Percentiles rank a stretch among this genome's conserved stretches.
These are phyloP conservation scores for Rhysida immarginata DNA, from an alignment of 1,140 invertebrate genomes.

Conservation along the genomic window DNA sequence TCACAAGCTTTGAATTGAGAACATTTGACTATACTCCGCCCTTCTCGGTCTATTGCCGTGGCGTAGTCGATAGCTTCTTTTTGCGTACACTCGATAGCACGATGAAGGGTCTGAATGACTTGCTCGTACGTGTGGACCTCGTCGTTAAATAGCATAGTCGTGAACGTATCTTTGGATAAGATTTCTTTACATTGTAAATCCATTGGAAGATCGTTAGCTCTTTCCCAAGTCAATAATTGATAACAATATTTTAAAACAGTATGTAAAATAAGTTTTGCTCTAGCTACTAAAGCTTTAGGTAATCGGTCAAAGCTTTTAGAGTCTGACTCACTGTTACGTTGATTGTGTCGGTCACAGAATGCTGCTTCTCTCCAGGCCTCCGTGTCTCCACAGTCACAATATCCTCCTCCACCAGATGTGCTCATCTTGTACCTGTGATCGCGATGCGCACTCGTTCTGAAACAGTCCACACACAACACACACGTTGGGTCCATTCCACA, in stretches of 20 bases:
- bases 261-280: conserved; percentile 38
- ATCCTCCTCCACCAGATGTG: conserved; percentile 79
- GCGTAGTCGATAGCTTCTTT: conserved; percentile 83
- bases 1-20: conserved; percentile 24
- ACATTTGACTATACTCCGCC: conserved; percentile 71
- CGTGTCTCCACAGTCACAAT: conserved; percentile 88
- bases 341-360: conserved; percentile 48
- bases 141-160: conserved; percentile 91
- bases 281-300: conserved; percentile 20
- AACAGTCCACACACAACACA: conserved; percentile 94
- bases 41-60: conserved; percentile 85
- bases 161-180: conserved; percentile 42
- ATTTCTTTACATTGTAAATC: conserved; percentile 47
- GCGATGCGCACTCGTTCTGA: conserved; percentile 77
- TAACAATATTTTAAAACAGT: conserved; percentile 64
- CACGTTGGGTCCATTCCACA: conserved; percentile 95
- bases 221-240: conserved; percentile 56
- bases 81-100: conserved; percentile 71
- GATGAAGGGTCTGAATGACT: conserved; percentile 71
- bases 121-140: conserved; percentile 95
- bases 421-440: conserved; percentile 79
- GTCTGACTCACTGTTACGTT: conserved; percentile 16
- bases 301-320: conserved; percentile 17
- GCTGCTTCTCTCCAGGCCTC: conserved; percentile 88
- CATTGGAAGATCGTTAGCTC: conserved; percentile 44